Evolutionary conservation across 2,888 invertebrate species (phyloP), one percentile per base, ranked within the genome.

Genomic region (Sesamia inferens): DNA sequence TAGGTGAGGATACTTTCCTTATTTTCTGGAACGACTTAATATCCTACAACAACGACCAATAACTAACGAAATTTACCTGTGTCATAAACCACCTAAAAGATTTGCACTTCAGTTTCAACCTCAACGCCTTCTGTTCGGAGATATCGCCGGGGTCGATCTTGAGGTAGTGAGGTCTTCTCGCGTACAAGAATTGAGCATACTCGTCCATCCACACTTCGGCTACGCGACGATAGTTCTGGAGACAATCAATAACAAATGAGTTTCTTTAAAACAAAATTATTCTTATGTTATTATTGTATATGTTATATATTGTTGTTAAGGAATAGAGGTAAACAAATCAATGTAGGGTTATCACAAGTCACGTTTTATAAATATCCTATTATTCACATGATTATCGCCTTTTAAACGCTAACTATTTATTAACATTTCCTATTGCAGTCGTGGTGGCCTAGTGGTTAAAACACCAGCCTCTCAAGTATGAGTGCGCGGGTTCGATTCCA

Each of bases 181-280:
- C 94, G 94, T 99, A 99, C 69, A 99, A 92, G 90, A 97, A 97
- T 85, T 99, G 97, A 3, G 98, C 98, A 92, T 99, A 99, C 88
- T 99, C 99, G 91, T 99, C 99, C 99, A 99, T 99, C 99, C 99
- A 99, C 4, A 99, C 99, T 88, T 99, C 99, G 0, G 99, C 99
- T 0, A 99, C 99, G 76, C 99, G 97, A 59, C 98, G 97, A 93
- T 99, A 99, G 94, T 99, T 99, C 98, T 98, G 90, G 22, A 39
- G 5, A 57, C 31, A 57, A 16, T 6, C 14, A 44, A 4, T 44
- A 13, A 44, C 44, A 11, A 44, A 11, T 44, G 0, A 11, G 44
- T 44, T 2, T 44, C 13, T 10, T 39, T 39, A n/a, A n/a, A n/a
- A n/a, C n/a, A n/a, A n/a, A n/a, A n/a, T n/a, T n/a, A n/a, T n/a